Percentiles rank a stretch among this genome's conserved stretches.
Evolutionary conservation across 2,797 vertebrate species (phyloP).

Genomic region (Ispidina picta): DNA sequence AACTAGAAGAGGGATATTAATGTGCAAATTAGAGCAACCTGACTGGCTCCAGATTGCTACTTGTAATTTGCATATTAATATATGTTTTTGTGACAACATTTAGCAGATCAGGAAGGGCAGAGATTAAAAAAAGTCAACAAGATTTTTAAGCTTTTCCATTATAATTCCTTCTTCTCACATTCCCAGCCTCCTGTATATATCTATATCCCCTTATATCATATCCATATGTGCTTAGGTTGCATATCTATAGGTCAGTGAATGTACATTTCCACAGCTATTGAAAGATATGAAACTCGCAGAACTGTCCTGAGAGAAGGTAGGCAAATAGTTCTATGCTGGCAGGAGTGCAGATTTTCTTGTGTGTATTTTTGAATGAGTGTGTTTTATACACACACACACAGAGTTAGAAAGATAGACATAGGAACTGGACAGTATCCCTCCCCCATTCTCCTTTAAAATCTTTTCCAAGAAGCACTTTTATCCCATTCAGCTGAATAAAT

Average conservation of each 20-base stretch:
- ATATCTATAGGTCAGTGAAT: slow-evolving; percentile 37
- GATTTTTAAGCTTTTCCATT: slow-evolving; percentile 65
- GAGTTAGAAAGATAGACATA: slow-evolving; percentile 33
- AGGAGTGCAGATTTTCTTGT: neutral
- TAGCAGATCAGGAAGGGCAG: slow-evolving; percentile 81
- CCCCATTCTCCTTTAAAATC: slow-evolving; percentile 36
- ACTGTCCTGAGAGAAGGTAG: neutral
- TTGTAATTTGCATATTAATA: slow-evolving; percentile 87
- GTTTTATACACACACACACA: neutral
- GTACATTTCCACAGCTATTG: slow-evolving; percentile 34
- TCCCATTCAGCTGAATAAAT: slow-evolving; percentile 70
- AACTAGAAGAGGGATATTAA: slow-evolving; percentile 83
- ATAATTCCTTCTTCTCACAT: slow-evolving; percentile 3
- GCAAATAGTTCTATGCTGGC: neutral
- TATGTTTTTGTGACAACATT: slow-evolving; percentile 83
- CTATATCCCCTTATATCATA: neutral
- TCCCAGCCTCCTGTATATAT: neutral
- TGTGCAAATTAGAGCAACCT: slow-evolving; percentile 85
- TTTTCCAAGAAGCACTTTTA: slow-evolving; percentile 56
- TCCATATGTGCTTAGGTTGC: slow-evolving; percentile 27
- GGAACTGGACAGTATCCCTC: slow-evolving; percentile 48
- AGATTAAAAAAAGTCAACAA: slow-evolving; percentile 74
- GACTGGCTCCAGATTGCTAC: slow-evolving; percentile 84
- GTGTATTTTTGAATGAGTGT: neutral
- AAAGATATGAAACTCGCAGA: slow-evolving; percentile 44